Evolutionary conservation across 2,113 vertebrate genomes (phyloP).

Genomic region (Chaetodon trifascialis): DNA sequence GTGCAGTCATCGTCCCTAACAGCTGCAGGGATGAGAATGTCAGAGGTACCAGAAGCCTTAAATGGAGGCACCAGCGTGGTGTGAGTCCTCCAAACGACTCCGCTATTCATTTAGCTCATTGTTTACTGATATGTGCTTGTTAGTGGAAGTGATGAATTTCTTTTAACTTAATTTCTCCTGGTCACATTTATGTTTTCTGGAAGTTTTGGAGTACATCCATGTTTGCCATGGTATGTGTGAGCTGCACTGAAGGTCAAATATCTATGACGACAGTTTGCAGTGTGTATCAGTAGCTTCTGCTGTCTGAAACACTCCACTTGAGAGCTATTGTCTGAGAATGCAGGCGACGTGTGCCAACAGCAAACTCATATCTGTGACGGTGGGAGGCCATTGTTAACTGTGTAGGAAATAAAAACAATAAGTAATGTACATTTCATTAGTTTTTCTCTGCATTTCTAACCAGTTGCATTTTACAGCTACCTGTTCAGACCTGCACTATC

Average conservation of each 20-base stretch:
- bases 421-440: background rate
- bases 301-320: constrained; percentile 22
- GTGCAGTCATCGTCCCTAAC: constrained; percentile 38
- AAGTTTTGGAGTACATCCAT: background rate
- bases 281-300: constrained; percentile 3
- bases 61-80: constrained; percentile 26
- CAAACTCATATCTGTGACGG: constrained; percentile 4
- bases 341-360: constrained; percentile 31
- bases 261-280: constrained; percentile 25
- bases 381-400: background rate
- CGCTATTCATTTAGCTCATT: background rate
- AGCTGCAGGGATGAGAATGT: constrained; percentile 63
- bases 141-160: background rate
- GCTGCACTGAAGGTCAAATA: constrained; percentile 45
- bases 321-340: constrained; percentile 67
- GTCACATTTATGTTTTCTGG: background rate
- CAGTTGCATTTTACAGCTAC: background rate
- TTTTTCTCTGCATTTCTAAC: background rate
- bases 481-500: background rate
- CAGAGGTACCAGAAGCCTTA: constrained; percentile 35
- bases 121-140: background rate
- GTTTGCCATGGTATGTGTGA: constrained; percentile 10
- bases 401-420: background rate
- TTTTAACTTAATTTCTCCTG: background rate
- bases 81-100: constrained; percentile 50